Evolutionary conservation across 1,140 invertebrate genomes (phyloP).

Genomic region (Theocolax elegans): DNA sequence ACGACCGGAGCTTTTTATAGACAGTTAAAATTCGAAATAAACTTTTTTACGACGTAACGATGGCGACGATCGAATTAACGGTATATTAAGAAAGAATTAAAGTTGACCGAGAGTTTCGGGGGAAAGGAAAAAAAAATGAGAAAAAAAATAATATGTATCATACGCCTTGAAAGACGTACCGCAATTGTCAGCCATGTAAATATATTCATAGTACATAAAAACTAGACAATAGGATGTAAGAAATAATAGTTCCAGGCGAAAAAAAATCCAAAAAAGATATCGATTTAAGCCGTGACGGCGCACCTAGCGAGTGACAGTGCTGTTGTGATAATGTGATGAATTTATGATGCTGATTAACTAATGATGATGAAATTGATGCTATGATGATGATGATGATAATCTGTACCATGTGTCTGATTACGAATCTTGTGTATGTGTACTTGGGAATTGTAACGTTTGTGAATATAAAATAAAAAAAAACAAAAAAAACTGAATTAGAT

Average conservation of each 20-base stretch:
- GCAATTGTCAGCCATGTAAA: conserved; percentile 46
- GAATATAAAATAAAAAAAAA: conserved; percentile 60
- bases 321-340: conserved; percentile 51
- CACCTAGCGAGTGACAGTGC: conserved; percentile 49
- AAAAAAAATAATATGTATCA: conserved; percentile 23
- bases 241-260: conserved; percentile 37
- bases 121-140: neutral
- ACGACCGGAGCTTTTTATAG: conserved; percentile 28
- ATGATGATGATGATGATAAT: conserved; percentile 27
- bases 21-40: conserved; percentile 13
- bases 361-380: conserved; percentile 38
- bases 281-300: conserved; percentile 44
- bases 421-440: conserved; percentile 56
- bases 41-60: conserved; percentile 11
- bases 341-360: conserved; percentile 36
- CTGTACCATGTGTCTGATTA: conserved; percentile 56
- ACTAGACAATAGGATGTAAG: conserved; percentile 38
- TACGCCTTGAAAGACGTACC: conserved; percentile 13
- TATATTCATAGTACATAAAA: conserved; percentile 42
- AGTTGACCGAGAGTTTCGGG: conserved; percentile 1
- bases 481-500: conserved; percentile 52
- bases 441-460: conserved; percentile 62
- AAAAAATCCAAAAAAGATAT: conserved; percentile 42
- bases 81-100: neutral
- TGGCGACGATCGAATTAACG: conserved; percentile 10